These are phyloP conservation scores for Anser cygnoides DNA, from an alignment of 2,113 vertebrate genomes.

Conservation along the genomic window DNA sequence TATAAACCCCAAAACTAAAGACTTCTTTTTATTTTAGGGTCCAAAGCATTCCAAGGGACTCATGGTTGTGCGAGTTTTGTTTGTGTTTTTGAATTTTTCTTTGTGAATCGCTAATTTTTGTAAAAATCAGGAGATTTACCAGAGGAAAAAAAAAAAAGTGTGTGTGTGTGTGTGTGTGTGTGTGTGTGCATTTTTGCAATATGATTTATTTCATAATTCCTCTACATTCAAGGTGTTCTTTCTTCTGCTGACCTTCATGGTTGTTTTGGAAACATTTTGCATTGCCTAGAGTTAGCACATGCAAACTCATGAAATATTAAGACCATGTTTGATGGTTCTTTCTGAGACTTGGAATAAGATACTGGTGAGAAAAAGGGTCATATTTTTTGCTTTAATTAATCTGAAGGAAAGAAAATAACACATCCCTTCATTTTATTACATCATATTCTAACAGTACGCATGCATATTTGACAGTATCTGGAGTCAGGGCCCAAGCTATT, in stretches of 20 bases:
- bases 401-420: not conserved
- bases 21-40: too few relatives aligned
- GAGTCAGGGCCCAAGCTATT: not conserved
- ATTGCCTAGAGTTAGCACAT: not conserved
- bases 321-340: not conserved
- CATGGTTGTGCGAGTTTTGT: fast-evolving
- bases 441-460: not conserved
- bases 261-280: not conserved
- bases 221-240: not conserved
- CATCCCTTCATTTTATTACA: not conserved
- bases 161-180: too few relatives aligned
- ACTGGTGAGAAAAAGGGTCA: not conserved
- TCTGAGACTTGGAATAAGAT: not conserved
- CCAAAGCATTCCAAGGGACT: not conserved
- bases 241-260: not conserved
- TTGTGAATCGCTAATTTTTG: not conserved
- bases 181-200: not conserved
- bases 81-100: not conserved
- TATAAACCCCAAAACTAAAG: too few relatives aligned
- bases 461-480: not conserved
- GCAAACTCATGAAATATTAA: not conserved
- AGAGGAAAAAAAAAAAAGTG: not conserved
- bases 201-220: not conserved
- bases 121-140: not conserved
- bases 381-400: not conserved